Evolutionary conservation across 2,888 invertebrate species (phyloP), one percentile per base, ranked within the genome.

Genomic region (Dryadula phaetusa): DNA sequence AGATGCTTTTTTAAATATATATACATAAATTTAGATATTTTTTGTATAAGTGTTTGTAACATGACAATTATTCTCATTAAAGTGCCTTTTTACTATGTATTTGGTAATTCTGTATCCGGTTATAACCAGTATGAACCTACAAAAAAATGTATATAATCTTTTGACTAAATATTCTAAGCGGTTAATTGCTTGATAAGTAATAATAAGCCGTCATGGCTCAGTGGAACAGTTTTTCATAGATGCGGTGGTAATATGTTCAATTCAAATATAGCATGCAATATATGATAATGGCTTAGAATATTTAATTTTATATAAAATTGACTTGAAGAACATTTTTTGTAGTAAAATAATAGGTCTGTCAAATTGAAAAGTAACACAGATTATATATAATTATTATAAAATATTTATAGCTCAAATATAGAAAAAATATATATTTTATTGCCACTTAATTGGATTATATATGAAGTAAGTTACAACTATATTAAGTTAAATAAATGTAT

Each of bases 11-110:
- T 37, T 46, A 22, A 22, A 22, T 56, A 22, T 40, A n/a, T 16
- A 10, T 54, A n/a, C n/a, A n/a, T n/a, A n/a, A 20, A 54, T 22
- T 25, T 56, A n/a, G 10, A 10, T 22, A 40, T 22, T n/a, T 25
- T 46, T 22, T 16, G 5, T 22, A 22, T 22, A 37, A 20, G 22
- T 22, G 10, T 22, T 67, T 18, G 34, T 52, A 67, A 53, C 53
- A 61, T 67, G 62, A 66, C 63, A 60, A 60, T 64, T 54, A 61
- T 61, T 46, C 60, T 28, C 47, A 25, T 61, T 34, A 34, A 64
- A 47, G 47, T 56, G 67, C 67, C 64, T 44, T 60, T 10, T 52
- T 3, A 4, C 6, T 20, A 14, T 32, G 5, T 37, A 18, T 18
- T n/a, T 34, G 20, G 8, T n/a, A 12, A 53, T 32, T 32, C 16